Evolutionary conservation across 2,113 vertebrate species (phyloP), one percentile per base, ranked within the genome.

Genomic region (Percopsis transmontana): DNA sequence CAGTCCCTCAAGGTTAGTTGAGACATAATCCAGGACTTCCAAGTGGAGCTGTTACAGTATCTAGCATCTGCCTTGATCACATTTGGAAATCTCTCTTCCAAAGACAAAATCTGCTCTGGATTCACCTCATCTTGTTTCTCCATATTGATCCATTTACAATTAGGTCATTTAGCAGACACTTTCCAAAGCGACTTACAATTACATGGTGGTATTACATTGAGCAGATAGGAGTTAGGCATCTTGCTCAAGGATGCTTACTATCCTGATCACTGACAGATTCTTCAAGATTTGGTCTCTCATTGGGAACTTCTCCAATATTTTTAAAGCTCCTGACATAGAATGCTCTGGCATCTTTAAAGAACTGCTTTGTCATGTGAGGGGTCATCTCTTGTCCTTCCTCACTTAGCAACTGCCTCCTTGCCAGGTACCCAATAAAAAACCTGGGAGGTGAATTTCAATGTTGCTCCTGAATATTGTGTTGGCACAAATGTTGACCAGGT

Each of bases 301-400:
- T 81, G 70, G 79, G 70, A 74, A 81, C 54, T 77, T 77, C 39
- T 73, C 63, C 53, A 72, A 45, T 27, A 63, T 62, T 80, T 60
- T 64, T 41, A 56, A 72, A 72, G 65, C 59, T 81, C 15, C 55
- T 73, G 13, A 61, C 48, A 72, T 72, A 79, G 60, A 79, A 79
- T 56, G 40, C 40, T 66, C 67, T 74, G 41, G 38, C 44, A 66
- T 75, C 71, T 79, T 59, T 75, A 14, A 61, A 79, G 48, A 80
- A 80, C 12, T 71, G 67, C 27, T 71, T 75, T 44, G 51, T 51
- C 16, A 58, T 75, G 58, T 71, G 44, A 62, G 62, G 5, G 45
- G 62, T 19, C 20, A 76, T 66, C 24, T 61, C 64, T n/a, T n/a
- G n/a, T n/a, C n/a, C 53, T 71, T 70, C 71, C 52, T 72, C 66